Evolutionary conservation across 2,113 vertebrate species (phyloP).

Genomic region (Seriola quinqueradiata): DNA sequence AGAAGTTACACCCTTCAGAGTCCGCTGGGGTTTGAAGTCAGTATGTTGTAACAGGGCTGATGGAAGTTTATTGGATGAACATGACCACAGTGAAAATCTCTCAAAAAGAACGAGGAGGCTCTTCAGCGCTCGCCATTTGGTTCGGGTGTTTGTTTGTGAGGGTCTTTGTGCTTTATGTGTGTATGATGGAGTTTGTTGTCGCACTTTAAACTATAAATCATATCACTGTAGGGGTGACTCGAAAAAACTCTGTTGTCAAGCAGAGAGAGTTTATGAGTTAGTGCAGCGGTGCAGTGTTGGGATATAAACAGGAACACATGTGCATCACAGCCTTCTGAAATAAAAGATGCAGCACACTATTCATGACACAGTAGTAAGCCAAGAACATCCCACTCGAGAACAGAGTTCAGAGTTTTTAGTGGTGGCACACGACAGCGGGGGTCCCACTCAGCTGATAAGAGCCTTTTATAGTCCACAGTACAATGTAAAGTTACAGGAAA

Average conservation of each 20-base stretch:
- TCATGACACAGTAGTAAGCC: background rate
- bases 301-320: background rate
- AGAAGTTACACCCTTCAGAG: background rate
- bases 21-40: no score
- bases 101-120: background rate
- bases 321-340: background rate
- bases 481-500: background rate
- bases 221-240: background rate
- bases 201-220: background rate
- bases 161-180: conserved; percentile 2
- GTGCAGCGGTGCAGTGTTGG: no score
- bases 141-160: conserved; percentile 1
- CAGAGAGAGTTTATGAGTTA: conserved; percentile 1
- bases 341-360: conserved; percentile 10
- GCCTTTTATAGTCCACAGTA: background rate
- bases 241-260: background rate
- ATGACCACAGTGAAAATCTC: background rate
- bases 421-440: background rate
- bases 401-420: conserved; percentile 20
- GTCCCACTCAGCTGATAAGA: conserved; percentile 28
- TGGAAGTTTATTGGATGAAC: conserved; percentile 16
- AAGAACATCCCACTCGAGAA: conserved; percentile 8
- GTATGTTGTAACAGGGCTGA: conserved; percentile 1
- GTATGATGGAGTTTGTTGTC: conserved; percentile 3
- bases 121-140: background rate